phyloP scores from a whole-genome alignment of 1,140 invertebrate genomes.

The Drosophila pseudoananassae region DNA sequence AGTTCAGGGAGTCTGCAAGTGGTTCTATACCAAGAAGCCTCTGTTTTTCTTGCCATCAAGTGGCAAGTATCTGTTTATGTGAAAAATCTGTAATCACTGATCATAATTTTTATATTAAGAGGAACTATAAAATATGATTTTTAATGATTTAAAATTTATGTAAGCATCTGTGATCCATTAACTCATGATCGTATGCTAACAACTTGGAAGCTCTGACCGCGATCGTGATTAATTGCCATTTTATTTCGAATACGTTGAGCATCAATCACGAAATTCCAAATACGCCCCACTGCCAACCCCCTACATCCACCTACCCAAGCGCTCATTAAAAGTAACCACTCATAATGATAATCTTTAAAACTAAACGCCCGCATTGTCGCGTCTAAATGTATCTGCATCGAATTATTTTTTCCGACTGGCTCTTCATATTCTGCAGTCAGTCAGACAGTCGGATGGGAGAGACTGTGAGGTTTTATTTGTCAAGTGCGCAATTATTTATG shows the following conservation, averaged over 20 bases:
- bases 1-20: slow-evolving; percentile 19
- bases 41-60: background rate
- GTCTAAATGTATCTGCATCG: slow-evolving; percentile 25
- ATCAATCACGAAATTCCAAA: slow-evolving; percentile 56
- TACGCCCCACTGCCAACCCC: slow-evolving; percentile 30
- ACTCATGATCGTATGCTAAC: slow-evolving; percentile 12
- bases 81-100: slow-evolving; percentile 1
- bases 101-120: background rate
- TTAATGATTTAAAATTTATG: background rate
- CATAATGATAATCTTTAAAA: slow-evolving; percentile 62
- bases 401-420: slow-evolving; percentile 17
- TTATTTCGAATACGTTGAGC: slow-evolving; percentile 25
- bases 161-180: slow-evolving; percentile 7
- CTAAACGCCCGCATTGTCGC: slow-evolving; percentile 64
- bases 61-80: slow-evolving; percentile 18
- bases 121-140: background rate
- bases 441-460: background rate
- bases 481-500: slow-evolving; percentile 75
- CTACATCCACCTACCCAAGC: background rate
- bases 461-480: slow-evolving; percentile 45
- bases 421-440: slow-evolving; percentile 34
- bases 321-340: slow-evolving; percentile 35
- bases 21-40: slow-evolving; percentile 10
- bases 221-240: slow-evolving; percentile 52
- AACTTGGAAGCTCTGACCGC: slow-evolving; percentile 20